Percentiles rank a stretch among this genome's conserved stretches.
Conservation (phyloP, 2,113 vertebrate species). For the Mustela lutreola region DNA sequence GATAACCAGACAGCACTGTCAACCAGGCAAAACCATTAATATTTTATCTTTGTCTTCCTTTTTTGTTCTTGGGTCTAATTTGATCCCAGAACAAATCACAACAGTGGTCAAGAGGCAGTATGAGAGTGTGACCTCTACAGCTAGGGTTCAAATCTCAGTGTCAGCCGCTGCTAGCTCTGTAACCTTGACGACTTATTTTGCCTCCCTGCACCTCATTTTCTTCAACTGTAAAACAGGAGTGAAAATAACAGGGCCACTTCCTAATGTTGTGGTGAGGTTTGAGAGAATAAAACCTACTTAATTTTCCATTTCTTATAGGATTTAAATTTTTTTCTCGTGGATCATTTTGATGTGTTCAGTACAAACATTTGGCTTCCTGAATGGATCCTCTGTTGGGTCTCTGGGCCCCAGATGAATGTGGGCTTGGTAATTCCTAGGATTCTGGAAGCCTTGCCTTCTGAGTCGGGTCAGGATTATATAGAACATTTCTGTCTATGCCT, state of each 20-base stretch:
- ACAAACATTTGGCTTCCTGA: conserved; percentile 40
- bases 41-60: not conserved
- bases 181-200: not conserved
- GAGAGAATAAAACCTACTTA: conserved; percentile 43
- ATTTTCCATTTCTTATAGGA: conserved; percentile 3
- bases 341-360: conserved; percentile 15
- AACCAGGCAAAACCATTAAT: not conserved
- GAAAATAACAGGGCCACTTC: not conserved
- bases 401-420: not conserved
- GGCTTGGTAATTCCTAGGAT: not conserved
- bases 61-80: conserved; percentile 17
- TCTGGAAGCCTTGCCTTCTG: not conserved
- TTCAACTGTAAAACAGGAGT: not conserved
- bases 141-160: not conserved
- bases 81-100: not conserved
- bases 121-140: not conserved
- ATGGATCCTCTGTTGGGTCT: not conserved
- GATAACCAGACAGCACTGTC: not conserved
- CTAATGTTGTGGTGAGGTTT: not conserved
- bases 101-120: not conserved
- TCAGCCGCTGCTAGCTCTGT: not conserved
- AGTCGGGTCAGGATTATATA: not conserved
- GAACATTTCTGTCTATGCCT: not conserved
- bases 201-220: not conserved
- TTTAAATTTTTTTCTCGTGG: not conserved